Evolutionary conservation across 2,113 vertebrate species (phyloP), one percentile per base, ranked within the genome.

Genomic region (Jaculus jaculus): DNA sequence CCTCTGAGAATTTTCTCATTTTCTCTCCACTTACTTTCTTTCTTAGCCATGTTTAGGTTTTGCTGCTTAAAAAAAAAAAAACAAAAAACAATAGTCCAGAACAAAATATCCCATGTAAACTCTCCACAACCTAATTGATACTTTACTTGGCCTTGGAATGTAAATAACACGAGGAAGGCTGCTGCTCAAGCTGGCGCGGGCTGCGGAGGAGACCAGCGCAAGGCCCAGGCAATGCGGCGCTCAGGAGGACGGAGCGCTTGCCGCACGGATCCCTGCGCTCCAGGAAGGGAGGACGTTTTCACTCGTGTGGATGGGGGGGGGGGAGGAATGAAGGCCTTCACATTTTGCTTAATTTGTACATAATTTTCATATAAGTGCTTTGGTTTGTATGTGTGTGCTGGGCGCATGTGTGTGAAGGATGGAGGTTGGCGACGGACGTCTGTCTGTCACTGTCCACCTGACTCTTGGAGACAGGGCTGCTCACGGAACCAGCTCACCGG

Each of bases 201-300:
- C n/a, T 58, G 30, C 23, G 0, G 32, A 60, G 23, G 18, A 34
- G 0, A 60, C 23, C 1, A 2, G 24, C 10, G 20, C 6, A 11
- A 39, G 26, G 2, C 5, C 32, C 68, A 7, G 7, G 34, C 30
- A 23, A 4, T 32, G 74, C 77, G 37, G 51, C 37, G 32, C 65
- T 26, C 12, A 15, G 39, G 15, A 11, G 13, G 7, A 5, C 2
- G 10, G 10, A 63, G 72, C 77, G 37, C 20, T n/a, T 4, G 6
- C 4, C 16, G 2, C 7, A 7, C 0, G 6, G 37, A 54, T 11
- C 34, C 13, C n/a, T 11, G 39, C 34, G 30, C 21, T 39, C 23
- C 8, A 39, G 11, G 4, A 63, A 2, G 10, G 60, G 58, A 87
- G 37, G 66, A 3, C 11, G 58, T n/a, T 34, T 60, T 72, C n/a